Evolutionary conservation across 2,888 invertebrate genomes (phyloP).

Genomic region (Dicyrtomina minuta): DNA sequence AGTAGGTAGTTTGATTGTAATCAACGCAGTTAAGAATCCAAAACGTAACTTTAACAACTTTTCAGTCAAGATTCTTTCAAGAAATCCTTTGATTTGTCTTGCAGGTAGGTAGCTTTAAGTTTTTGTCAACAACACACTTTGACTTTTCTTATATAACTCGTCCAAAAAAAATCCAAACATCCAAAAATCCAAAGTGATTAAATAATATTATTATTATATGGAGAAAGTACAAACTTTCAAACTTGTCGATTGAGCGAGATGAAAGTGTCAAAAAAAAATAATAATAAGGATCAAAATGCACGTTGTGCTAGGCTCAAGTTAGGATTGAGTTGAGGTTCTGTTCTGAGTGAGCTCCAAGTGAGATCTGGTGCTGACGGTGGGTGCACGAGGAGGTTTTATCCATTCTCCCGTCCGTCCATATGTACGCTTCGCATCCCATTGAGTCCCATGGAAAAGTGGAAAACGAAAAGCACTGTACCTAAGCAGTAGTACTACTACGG

Average conservation of each 20-base stretch:
- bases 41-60: background rate
- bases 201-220: too few relatives aligned
- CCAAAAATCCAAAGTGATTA: too few relatives aligned
- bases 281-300: conserved; percentile 23
- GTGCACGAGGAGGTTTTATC: conserved; percentile 45
- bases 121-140: too few relatives aligned
- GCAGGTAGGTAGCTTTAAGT: conserved; percentile 7
- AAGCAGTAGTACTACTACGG: too few relatives aligned
- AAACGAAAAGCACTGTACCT: too few relatives aligned
- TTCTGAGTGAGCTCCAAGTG: conserved; percentile 40
- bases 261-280: conserved; percentile 20
- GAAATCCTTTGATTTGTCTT: background rate
- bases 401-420: conserved; percentile 12
- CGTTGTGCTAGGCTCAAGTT: conserved; percentile 43
- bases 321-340: conserved; percentile 40
- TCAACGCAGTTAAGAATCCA: background rate
- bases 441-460: too few relatives aligned
- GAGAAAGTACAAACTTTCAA: too few relatives aligned
- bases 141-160: too few relatives aligned
- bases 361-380: conserved; percentile 43
- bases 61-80: background rate
- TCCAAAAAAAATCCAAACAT: too few relatives aligned
- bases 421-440: background rate
- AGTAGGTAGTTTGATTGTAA: too few relatives aligned
- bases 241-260: conserved; percentile 16